phyloP scores from a whole-genome alignment of 2,888 invertebrate species.

The Ennomos erosarius region DNA sequence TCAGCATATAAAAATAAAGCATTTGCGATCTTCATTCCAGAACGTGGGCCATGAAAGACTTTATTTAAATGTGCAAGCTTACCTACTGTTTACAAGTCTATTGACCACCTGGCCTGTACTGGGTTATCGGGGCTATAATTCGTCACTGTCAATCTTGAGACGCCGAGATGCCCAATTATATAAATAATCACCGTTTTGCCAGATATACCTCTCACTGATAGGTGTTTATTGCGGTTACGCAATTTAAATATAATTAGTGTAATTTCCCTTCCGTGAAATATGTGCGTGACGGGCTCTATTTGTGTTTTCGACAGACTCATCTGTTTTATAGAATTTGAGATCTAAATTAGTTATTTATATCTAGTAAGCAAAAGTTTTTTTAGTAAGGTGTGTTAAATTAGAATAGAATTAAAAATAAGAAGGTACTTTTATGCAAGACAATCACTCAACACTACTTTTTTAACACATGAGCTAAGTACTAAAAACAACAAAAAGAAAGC shows the following conservation, averaged over 20 bases:
- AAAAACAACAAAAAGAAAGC: no score
- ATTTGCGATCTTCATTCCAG: no score
- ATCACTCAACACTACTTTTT: no score
- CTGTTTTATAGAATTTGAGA: no score
- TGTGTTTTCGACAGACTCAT: conserved; percentile 13
- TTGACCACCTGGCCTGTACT: conserved; percentile 21
- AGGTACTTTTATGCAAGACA: no score
- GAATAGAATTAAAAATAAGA: no score
- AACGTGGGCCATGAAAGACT: no score
- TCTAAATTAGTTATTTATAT: no score
- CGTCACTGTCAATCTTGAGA: conserved; percentile 71
- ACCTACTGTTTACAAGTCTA: conserved; percentile 10
- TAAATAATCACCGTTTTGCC: conserved; percentile 43
- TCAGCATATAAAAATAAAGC: no score
- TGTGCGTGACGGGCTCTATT: conserved; percentile 11
- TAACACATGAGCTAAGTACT: no score
- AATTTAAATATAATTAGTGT: conserved; percentile 19
- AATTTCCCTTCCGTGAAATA: conserved; percentile 22
- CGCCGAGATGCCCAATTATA: conserved; percentile 67
- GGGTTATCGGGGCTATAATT: conserved; percentile 66
- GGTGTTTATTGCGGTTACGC: conserved; percentile 20
- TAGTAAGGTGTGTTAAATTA: no score
- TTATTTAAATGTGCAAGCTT: background rate
- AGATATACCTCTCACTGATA: conserved; percentile 28
- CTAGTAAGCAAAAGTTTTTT: no score